These are phyloP conservation scores for Gallirallus australis DNA, from an alignment of 2,797 vertebrate genomes.

Conservation along the genomic window DNA sequence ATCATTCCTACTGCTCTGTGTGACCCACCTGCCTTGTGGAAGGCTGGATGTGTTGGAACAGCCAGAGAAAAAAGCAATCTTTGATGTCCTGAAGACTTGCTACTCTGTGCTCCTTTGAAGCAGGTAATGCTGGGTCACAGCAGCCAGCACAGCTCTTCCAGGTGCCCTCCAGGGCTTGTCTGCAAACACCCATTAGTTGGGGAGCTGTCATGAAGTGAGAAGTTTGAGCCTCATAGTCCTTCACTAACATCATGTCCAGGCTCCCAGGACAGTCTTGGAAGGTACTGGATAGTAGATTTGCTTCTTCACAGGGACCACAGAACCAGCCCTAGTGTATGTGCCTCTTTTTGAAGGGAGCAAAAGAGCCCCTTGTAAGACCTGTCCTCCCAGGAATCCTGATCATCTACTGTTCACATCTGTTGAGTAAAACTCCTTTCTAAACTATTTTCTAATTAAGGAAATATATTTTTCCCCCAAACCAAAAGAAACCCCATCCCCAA, in stretches of 20 bases:
- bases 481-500: not conserved
- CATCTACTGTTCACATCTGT: not conserved
- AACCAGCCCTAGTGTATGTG: not conserved
- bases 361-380: not conserved
- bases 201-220: not conserved
- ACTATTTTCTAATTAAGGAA: not conserved
- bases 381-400: not conserved
- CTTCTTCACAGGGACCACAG: not conserved
- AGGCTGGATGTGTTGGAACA: not conserved
- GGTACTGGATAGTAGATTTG: not conserved
- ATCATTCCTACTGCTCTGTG: not conserved
- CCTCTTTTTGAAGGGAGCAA: not conserved
- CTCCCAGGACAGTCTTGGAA: not conserved
- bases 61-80: not conserved
- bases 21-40: not conserved
- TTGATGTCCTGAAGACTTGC: not conserved
- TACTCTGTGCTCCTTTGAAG: not conserved
- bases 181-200: not conserved
- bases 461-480: not conserved
- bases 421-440: not conserved
- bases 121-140: not conserved
- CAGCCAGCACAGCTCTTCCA: not conserved
- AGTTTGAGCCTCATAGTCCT: not conserved
- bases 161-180: not conserved
- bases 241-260: not conserved